Conservation (phyloP, 1,140 invertebrate species). For the Caenorhabditis tropicalis region DNA sequence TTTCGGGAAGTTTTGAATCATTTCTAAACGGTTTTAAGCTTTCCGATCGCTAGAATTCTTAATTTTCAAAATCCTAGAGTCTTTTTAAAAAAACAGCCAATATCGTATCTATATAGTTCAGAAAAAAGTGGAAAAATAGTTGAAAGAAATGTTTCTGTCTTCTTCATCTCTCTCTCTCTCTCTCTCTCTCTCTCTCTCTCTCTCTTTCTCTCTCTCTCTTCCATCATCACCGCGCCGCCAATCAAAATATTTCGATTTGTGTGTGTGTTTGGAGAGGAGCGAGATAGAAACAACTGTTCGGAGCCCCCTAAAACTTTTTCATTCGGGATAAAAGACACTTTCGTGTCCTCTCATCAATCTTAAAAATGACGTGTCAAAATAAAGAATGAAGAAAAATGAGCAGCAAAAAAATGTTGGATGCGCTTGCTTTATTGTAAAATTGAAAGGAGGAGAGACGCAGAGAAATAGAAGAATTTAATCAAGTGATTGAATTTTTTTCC, state of each 20-base stretch:
- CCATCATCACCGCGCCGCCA: background rate
- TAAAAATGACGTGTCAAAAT: slow-evolving; percentile 45
- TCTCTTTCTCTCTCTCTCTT: background rate
- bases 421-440: background rate
- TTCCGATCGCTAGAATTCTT: too few species aligned
- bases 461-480: background rate
- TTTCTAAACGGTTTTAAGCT: too few species aligned
- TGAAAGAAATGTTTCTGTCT: background rate
- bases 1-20: too few species aligned
- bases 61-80: too few species aligned
- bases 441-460: background rate
- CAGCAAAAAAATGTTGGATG: background rate
- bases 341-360: background rate
- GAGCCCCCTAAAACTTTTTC: background rate
- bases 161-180: background rate
- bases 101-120: background rate
- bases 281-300: slow-evolving; percentile 9
- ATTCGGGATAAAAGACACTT: background rate
- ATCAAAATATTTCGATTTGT: slow-evolving; percentile 36
- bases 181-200: background rate
- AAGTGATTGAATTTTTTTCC: background rate
- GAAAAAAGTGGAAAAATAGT: background rate
- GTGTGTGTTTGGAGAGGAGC: background rate
- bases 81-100: background rate
- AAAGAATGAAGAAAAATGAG: background rate